Percentiles rank a stretch among this genome's conserved stretches.
phyloP scores from a whole-genome alignment of 1,140 invertebrate species.

The Linepithema humile region DNA sequence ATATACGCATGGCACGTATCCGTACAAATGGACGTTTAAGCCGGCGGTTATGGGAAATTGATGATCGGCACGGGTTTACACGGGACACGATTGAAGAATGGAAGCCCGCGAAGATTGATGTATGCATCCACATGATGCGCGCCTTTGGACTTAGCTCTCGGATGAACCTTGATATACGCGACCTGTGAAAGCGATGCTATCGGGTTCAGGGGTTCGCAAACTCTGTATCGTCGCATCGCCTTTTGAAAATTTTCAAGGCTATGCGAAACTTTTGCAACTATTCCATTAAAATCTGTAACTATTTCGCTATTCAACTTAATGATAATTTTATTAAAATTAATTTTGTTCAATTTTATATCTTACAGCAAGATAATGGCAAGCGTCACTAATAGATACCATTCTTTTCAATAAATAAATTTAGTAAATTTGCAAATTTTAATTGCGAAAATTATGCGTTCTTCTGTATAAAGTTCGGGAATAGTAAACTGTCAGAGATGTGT shows the following conservation, averaged over 20 bases:
- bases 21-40: slow-evolving; percentile 39
- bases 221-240: neutral
- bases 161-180: neutral
- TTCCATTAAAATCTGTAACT: neutral
- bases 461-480: neutral
- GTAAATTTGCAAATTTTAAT: no score
- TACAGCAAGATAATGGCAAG: no score
- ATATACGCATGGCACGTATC: neutral
- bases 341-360: no score
- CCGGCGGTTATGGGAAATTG: slow-evolving; percentile 44
- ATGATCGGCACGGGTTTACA: slow-evolving; percentile 54
- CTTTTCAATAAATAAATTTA: neutral
- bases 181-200: slow-evolving; percentile 6
- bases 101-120: slow-evolving; percentile 24
- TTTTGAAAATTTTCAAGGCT: neutral
- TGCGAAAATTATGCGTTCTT: neutral
- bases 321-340: no score
- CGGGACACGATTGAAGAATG: slow-evolving; percentile 12
- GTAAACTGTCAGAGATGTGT: neutral
- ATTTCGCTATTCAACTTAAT: no score
- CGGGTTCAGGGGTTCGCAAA: neutral
- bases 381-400: no score
- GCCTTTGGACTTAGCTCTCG: neutral
- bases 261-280: neutral
- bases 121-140: neutral